A percentile compares a stretch with the other conserved stretches of the same genome.
Evolutionary conservation across 2,888 invertebrate genomes (phyloP).

Genomic region (Phalera bucephala): DNA sequence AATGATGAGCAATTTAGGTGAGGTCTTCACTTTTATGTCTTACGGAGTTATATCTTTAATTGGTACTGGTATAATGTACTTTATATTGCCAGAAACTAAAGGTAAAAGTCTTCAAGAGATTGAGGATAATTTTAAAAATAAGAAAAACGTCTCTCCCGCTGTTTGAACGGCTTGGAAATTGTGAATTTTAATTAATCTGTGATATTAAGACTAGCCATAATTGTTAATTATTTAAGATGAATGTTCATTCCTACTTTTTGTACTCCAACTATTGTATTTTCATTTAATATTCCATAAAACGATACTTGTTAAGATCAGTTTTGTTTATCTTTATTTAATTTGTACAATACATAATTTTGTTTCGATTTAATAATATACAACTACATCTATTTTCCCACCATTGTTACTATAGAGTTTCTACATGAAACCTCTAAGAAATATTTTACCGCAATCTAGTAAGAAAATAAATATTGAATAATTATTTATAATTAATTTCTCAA

Average conservation of each 20-base stretch:
- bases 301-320: too few species aligned
- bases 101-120: slow-evolving; percentile 87
- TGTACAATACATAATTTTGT: too few species aligned
- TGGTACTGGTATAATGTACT: slow-evolving; percentile 83
- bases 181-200: slow-evolving; percentile 55
- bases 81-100: slow-evolving; percentile 87
- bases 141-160: slow-evolving; percentile 44
- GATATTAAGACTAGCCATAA: slow-evolving; percentile 63
- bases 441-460: too few species aligned
- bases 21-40: slow-evolving; percentile 84
- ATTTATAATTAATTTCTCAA: too few species aligned
- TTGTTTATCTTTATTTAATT: too few species aligned
- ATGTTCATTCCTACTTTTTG: background rate
- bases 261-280: too few species aligned
- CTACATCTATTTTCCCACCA: too few species aligned
- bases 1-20: slow-evolving; percentile 82
- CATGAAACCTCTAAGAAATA: too few species aligned
- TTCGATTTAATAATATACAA: too few species aligned
- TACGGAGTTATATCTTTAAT: slow-evolving; percentile 84
- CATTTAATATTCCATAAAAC: too few species aligned
- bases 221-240: slow-evolving; percentile 19
- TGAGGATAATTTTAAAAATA: slow-evolving; percentile 80
- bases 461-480: too few species aligned
- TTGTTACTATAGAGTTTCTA: too few species aligned
- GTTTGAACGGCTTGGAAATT: slow-evolving; percentile 37